phyloP scores from a whole-genome alignment of 1,140 invertebrate genomes.

The Mya arenaria region DNA sequence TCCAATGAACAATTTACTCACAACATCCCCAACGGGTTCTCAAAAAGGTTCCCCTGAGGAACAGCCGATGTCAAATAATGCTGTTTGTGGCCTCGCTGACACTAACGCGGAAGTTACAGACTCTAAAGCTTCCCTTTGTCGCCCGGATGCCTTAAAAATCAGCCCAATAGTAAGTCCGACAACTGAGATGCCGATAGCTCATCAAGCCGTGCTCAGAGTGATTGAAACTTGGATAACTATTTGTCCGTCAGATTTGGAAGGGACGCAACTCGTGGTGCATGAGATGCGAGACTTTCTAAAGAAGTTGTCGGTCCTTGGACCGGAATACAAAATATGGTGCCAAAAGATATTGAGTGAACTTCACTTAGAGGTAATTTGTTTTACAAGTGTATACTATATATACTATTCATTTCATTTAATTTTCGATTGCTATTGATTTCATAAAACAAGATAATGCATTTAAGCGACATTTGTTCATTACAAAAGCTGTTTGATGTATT shows the following conservation, averaged over 20 bases:
- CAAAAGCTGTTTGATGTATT: no score
- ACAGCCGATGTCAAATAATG: not conserved
- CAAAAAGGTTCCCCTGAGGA: constrained; percentile 36
- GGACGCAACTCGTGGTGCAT: constrained; percentile 70
- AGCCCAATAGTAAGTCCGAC: constrained; percentile 41
- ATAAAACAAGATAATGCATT: no score
- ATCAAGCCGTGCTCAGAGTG: constrained; percentile 75
- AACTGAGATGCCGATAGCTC: constrained; percentile 74
- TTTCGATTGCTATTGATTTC: no score
- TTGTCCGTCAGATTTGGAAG: constrained; percentile 76
- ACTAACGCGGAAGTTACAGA: constrained; percentile 10
- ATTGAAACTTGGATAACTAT: constrained; percentile 78
- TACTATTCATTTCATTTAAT: no score
- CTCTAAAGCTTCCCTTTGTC: constrained; percentile 28
- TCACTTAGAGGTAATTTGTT: constrained; percentile 73
- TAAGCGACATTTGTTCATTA: no score
- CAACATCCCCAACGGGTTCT: not conserved
- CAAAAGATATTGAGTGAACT: constrained; percentile 72
- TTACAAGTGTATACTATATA: not conserved
- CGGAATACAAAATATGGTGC: constrained; percentile 79
- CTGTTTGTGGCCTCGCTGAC: constrained; percentile 21
- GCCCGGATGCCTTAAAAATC: constrained; percentile 24
- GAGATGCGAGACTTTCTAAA: constrained; percentile 79
- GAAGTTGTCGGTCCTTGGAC: constrained; percentile 77
- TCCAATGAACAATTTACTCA: constrained; percentile 33